Evolutionary conservation across 2,113 vertebrate genomes (phyloP), one percentile per base, ranked within the genome.

Genomic region (Miniopterus natalensis): DNA sequence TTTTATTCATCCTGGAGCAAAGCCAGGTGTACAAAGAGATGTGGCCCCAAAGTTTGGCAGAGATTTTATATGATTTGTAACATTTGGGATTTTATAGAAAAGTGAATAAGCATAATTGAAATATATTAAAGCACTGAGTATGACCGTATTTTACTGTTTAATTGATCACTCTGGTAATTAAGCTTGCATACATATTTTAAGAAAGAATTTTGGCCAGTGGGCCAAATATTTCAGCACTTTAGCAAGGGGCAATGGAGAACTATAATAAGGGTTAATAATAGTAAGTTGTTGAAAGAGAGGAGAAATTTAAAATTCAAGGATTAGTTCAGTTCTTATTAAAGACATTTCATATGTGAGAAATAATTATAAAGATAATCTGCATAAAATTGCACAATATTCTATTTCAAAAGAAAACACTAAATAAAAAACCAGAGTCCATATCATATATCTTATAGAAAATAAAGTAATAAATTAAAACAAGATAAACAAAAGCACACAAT

Each of bases 381-480:
- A 78, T 81, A 55, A 96, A 80, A 73, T 29, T 59, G 4, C 7
- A 84, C 40, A 49, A 42, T 79, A 59, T 68, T 94, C 6, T 94
- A 63, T 84, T 96, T 96, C 25, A 75, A 95, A 96, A 94, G 40
- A 73, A 86, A 80, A 57, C 11, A 79, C 42, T 92, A 81, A 2
- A n/a, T 77, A 13, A 66, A 80, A 83, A 47, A 40, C 20, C 17
- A 78, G 47, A 77, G 11, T 29, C 2, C 13, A 49, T 42, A 61
- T 87, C 53, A 85, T 47, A 25, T 74, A 90, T 73, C 42, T 70
- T 84, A 14, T 12, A 78, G 17, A 90, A 92, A 91, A 89, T 80
- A 92, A 90, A 90, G 2, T 77, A 90, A 84, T 89, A 84, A 75
- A 71, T 65, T 94, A 92, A 74, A 92, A 63, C 2, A 92, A 55